phyloP scores from a whole-genome alignment of 2,888 invertebrate genomes.

The Adelphocoris suturalis region DNA sequence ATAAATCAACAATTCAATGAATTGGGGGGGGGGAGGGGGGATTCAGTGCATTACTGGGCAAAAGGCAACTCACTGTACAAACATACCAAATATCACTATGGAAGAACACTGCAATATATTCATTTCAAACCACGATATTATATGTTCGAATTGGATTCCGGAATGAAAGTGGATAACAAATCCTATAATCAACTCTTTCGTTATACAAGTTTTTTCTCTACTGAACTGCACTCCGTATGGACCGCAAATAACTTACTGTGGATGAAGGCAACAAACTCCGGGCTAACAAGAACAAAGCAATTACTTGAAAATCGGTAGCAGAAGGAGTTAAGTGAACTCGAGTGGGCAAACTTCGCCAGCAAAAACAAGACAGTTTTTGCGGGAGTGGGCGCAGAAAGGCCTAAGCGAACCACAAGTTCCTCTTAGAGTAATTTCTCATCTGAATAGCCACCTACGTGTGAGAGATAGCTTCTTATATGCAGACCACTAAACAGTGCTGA shows the following conservation, averaged over 20 bases:
- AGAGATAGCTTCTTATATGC: not conserved
- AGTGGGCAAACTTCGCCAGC: not conserved
- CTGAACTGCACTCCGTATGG: not conserved
- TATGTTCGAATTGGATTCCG: too few species aligned
- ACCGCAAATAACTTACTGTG: constrained; percentile 15
- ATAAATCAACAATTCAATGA: too few species aligned
- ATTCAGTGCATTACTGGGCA: too few species aligned
- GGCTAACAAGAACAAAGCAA: constrained; percentile 22
- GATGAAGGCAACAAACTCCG: constrained; percentile 12
- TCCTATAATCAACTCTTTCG: not conserved
- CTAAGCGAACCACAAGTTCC: not conserved
- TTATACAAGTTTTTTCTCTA: not conserved
- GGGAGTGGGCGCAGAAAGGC: not conserved
- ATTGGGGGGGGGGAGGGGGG: too few species aligned
- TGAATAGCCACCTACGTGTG: not conserved
- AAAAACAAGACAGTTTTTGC: constrained; percentile 5
- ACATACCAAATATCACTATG: too few species aligned
- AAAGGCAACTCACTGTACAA: too few species aligned
- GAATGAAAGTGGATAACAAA: too few species aligned
- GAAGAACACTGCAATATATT: too few species aligned
- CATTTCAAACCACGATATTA: too few species aligned
- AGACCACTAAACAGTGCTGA: not conserved
- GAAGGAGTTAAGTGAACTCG: constrained; percentile 11
- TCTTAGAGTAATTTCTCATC: not conserved
- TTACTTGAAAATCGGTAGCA: constrained; percentile 15